These are phyloP conservation scores for Ennomos quercinarius DNA, from an alignment of 2,888 invertebrate genomes.

Conservation along the genomic window DNA sequence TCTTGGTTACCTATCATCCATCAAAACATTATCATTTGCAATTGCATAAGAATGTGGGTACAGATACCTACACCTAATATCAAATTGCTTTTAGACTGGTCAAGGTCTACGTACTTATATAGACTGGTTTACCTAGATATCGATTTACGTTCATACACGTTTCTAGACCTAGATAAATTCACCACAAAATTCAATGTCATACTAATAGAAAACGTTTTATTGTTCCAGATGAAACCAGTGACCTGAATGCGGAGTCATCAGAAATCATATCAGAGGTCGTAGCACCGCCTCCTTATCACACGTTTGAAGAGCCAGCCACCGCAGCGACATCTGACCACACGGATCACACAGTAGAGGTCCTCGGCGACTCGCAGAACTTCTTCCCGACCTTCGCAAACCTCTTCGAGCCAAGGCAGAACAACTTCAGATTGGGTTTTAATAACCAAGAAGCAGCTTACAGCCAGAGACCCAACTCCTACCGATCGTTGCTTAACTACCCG, in stretches of 20 bases:
- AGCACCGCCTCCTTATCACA: constrained; percentile 65
- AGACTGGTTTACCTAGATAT: constrained; percentile 41
- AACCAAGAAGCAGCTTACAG: constrained; percentile 87
- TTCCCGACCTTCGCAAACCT: constrained; percentile 91
- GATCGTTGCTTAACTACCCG: constrained; percentile 77
- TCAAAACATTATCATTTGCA: constrained; percentile 16
- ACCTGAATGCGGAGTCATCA: constrained; percentile 77
- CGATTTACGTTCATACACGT: constrained; percentile 29
- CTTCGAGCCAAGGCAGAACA: constrained; percentile 85
- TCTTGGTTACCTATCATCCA: constrained; percentile 25
- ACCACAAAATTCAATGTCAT: constrained; percentile 17
- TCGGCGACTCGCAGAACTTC: constrained; percentile 88
- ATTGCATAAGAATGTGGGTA: constrained; percentile 26
- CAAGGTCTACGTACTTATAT: constrained; percentile 31
- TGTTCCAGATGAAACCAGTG: constrained; percentile 74
- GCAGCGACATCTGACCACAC: constrained; percentile 62
- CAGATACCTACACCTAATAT: constrained; percentile 29
- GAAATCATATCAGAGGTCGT: constrained; percentile 78
- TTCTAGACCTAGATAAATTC: constrained; percentile 22
- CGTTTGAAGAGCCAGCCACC: constrained; percentile 54
- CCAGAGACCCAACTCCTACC: constrained; percentile 84
- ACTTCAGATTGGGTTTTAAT: constrained; percentile 85
- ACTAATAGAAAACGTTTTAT: constrained; percentile 34
- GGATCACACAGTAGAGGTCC: constrained; percentile 83
- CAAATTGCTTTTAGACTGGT: constrained; percentile 40